A percentile compares a stretch with the other conserved stretches of the same genome.
phyloP scores from a whole-genome alignment of 1,140 invertebrate species.

The Meloidogyne hapla region DNA sequence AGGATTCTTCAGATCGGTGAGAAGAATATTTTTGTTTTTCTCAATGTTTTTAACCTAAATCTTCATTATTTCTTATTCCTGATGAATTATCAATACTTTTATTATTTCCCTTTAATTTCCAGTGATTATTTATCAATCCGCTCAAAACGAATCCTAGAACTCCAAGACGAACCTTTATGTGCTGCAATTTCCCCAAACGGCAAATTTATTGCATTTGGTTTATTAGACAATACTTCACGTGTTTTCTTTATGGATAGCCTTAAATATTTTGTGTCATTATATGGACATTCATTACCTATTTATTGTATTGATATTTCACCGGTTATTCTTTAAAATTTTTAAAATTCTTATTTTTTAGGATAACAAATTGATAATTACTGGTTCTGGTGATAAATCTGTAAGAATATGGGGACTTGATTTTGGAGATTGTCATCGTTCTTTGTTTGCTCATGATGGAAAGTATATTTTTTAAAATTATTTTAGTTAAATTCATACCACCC shows the following conservation, averaged over 20 bases:
- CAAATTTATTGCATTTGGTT: constrained; percentile 81
- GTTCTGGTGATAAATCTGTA: constrained; percentile 88
- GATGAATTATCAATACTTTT: constrained; percentile 10
- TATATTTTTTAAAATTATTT: constrained; percentile 41
- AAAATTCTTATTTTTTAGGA: constrained; percentile 69
- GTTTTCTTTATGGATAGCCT: constrained; percentile 90
- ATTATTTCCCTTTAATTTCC: constrained; percentile 27
- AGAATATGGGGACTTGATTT: constrained; percentile 99
- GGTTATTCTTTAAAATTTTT: constrained; percentile 18
- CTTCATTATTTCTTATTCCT: not conserved
- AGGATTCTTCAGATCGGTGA: constrained; percentile 46
- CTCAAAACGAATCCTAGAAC: constrained; percentile 77
- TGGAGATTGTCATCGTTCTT: constrained; percentile 80
- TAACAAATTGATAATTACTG: constrained; percentile 82
- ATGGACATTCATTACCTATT: constrained; percentile 93
- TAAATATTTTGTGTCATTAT: constrained; percentile 92
- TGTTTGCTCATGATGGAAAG: constrained; percentile 83
- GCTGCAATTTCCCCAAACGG: constrained; percentile 79
- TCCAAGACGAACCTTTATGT: constrained; percentile 82
- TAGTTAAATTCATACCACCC: not conserved
- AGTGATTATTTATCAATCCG: constrained; percentile 73
- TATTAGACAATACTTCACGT: constrained; percentile 89
- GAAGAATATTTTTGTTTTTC: not conserved
- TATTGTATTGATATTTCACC: constrained; percentile 80
- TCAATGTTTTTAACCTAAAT: constrained; percentile 6